A percentile compares a stretch with the other conserved stretches of the same genome.
phyloP scores from a whole-genome alignment of 2,888 invertebrate species.

The Acrobasis repandana region DNA sequence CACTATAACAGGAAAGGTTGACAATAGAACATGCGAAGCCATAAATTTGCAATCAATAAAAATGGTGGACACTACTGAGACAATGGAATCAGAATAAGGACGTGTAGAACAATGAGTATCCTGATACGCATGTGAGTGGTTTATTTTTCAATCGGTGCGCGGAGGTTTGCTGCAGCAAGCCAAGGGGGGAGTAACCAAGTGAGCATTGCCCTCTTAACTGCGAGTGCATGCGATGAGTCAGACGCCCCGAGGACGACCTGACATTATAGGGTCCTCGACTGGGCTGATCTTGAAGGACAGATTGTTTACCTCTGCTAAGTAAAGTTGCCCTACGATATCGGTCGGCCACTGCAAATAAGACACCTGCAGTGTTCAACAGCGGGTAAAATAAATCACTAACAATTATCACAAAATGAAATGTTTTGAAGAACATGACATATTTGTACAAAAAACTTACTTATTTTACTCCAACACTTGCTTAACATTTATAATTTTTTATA shows the following conservation, averaged over 20 bases:
- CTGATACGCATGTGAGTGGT: constrained; percentile 60
- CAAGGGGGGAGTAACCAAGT: constrained; percentile 67
- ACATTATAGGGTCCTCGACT: constrained; percentile 80
- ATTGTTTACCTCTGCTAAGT: constrained; percentile 63
- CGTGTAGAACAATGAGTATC: constrained; percentile 67
- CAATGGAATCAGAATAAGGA: constrained; percentile 76
- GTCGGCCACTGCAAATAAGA: constrained; percentile 13
- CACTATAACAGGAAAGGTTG: constrained; percentile 49
- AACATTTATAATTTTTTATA: too few species aligned
- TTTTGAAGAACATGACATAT: too few species aligned
- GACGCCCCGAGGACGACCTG: constrained; percentile 78
- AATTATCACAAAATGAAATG: background rate
- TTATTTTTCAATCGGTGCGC: constrained; percentile 59
- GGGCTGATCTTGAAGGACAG: constrained; percentile 71
- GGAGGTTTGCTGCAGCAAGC: constrained; percentile 55
- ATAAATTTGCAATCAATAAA: constrained; percentile 74
- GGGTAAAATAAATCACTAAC: constrained; percentile 2
- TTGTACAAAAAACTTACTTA: too few species aligned
- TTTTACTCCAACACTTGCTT: too few species aligned
- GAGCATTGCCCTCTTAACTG: constrained; percentile 82
- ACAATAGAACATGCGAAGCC: constrained; percentile 58
- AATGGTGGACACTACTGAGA: constrained; percentile 56
- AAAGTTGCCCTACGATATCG: constrained; percentile 57
- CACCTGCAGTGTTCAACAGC: background rate
- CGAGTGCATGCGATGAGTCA: constrained; percentile 74